Conservation (phyloP, 1,140 invertebrate genomes). For the Stenopsyche tienmushanensis region DNA sequence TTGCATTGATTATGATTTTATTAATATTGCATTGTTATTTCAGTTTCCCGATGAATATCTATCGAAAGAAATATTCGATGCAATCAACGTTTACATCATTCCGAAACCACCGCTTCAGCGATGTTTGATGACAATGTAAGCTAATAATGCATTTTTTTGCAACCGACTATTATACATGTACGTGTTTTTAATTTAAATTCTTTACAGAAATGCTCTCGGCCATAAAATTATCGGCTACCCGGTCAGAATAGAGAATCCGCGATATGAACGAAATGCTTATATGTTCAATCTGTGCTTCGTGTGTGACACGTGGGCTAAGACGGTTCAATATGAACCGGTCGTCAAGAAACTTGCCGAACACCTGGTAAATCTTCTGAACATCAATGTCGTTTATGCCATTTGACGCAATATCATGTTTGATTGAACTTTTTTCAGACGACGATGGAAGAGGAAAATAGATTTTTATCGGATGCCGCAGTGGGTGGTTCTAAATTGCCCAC, state of each 20-base stretch:
- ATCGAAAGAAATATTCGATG: constrained; percentile 90
- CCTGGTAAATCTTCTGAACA: constrained; percentile 58
- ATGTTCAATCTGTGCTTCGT: constrained; percentile 97
- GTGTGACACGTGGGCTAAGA: constrained; percentile 82
- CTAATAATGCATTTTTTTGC: constrained; percentile 38
- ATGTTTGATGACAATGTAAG: constrained; percentile 89
- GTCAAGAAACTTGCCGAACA: constrained; percentile 92
- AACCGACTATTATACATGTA: not conserved
- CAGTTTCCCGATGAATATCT: constrained; percentile 88
- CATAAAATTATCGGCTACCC: constrained; percentile 93
- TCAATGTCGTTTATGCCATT: not conserved
- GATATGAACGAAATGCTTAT: constrained; percentile 91
- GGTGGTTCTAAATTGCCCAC: constrained; percentile 66
- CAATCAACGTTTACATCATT: constrained; percentile 92
- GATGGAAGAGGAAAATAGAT: constrained; percentile 78
- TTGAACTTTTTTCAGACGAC: constrained; percentile 60
- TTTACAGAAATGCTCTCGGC: constrained; percentile 71
- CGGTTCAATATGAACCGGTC: constrained; percentile 89
- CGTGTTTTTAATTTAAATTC: not conserved
- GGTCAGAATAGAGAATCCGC: constrained; percentile 82
- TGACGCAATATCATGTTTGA: not conserved
- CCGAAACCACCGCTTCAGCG: constrained; percentile 89
- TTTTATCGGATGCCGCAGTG: constrained; percentile 68
- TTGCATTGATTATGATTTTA: too few relatives aligned
- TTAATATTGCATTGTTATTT: too few relatives aligned